phyloP scores from a whole-genome alignment of 2,113 vertebrate species.

The Merops nubicus region DNA sequence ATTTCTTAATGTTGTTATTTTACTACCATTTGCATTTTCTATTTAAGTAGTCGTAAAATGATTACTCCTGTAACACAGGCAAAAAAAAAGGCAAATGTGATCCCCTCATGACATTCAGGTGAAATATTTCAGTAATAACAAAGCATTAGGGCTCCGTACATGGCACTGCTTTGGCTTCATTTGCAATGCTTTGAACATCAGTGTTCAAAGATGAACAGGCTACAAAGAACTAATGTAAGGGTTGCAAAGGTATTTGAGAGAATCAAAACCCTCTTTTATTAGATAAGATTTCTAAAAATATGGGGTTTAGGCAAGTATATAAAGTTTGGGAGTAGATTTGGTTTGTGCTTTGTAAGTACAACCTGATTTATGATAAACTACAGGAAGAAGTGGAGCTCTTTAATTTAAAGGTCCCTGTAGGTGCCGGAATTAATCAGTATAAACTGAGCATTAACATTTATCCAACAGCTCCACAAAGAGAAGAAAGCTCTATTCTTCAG shows the following conservation, averaged over 20 bases:
- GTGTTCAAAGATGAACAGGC: neutral
- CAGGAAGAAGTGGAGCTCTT: neutral
- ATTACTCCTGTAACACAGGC: neutral
- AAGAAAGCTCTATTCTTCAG: neutral
- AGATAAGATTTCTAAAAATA: neutral
- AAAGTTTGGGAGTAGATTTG: neutral
- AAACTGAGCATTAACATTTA: neutral
- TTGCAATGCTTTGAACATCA: neutral
- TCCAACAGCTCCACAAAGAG: neutral
- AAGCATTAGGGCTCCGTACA: neutral
- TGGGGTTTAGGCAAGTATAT: neutral
- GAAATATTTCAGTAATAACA: neutral
- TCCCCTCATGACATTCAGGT: neutral
- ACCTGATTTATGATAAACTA: neutral
- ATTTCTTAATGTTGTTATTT: neutral
- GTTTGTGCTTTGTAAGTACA: neutral
- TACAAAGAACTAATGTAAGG: neutral
- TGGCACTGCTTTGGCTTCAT: neutral
- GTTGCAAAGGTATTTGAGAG: neutral
- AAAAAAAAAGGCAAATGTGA: neutral
- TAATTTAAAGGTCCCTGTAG: neutral
- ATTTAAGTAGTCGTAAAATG: neutral
- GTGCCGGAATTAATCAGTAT: neutral
- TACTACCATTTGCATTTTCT: neutral
- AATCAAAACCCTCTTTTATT: neutral